These are phyloP conservation scores for Cryptocephalus primarius DNA, from an alignment of 2,888 invertebrate genomes.

Conservation along the genomic window DNA sequence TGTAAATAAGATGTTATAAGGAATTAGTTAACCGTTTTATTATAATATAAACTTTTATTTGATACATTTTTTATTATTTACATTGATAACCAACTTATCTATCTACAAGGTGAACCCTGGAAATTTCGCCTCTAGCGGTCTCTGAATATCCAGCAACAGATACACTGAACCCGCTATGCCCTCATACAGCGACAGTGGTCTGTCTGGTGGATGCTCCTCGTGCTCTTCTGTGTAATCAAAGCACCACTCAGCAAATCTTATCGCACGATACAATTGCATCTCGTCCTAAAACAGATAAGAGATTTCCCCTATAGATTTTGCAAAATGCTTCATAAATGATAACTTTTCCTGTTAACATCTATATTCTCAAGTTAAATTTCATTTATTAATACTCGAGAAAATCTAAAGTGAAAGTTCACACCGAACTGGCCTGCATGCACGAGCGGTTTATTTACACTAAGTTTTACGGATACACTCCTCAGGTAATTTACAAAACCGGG, in stretches of 20 bases:
- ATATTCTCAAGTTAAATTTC: no score
- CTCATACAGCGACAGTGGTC: conserved; percentile 76
- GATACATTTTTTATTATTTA: neutral
- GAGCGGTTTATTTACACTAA: no score
- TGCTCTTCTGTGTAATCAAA: conserved; percentile 56
- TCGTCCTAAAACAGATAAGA: conserved; percentile 43
- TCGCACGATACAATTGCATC: conserved; percentile 62
- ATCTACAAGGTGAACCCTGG: conserved; percentile 46
- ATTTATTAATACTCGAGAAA: no score
- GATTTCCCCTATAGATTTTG: neutral
- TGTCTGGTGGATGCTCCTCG: conserved; percentile 61
- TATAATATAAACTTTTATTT: neutral
- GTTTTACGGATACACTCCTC: neutral
- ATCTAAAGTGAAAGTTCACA: no score
- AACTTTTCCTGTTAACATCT: no score
- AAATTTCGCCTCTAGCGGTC: conserved; percentile 57
- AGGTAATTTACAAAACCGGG: neutral
- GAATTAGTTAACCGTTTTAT: neutral
- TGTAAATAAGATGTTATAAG: conserved; percentile 30
- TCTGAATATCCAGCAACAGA: conserved; percentile 57
- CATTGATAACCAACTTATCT: no score
- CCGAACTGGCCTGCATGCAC: no score
- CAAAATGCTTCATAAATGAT: neutral
- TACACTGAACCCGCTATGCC: conserved; percentile 70
- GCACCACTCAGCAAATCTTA: conserved; percentile 75